Conservation (phyloP, 2,888 invertebrate species). For the Heliconius erato region DNA sequence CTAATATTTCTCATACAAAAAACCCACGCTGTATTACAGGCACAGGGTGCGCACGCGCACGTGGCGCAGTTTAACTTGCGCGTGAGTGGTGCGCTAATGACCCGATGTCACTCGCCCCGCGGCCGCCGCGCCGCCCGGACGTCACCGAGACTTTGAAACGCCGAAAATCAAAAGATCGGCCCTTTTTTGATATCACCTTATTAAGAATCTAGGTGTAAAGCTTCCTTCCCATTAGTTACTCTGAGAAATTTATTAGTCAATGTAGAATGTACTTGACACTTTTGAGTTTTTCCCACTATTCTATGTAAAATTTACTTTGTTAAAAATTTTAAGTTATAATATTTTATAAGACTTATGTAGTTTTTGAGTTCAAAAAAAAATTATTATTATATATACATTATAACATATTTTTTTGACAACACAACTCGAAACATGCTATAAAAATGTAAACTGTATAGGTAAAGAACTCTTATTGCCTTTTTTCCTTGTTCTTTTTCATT, state of each 20-base stretch:
- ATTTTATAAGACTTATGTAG: too few species aligned
- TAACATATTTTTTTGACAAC: background rate
- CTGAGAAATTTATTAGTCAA: constrained; percentile 13
- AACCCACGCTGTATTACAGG: constrained; percentile 68
- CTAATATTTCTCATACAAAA: constrained; percentile 36
- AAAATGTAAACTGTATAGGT: background rate
- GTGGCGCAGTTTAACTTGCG: constrained; percentile 80
- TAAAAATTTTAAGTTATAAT: background rate
- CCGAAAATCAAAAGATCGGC: constrained; percentile 49
- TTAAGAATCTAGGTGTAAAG: constrained; percentile 43
- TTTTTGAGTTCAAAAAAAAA: too few species aligned
- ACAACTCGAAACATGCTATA: background rate
- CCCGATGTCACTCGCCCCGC: constrained; percentile 62
- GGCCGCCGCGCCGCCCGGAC: constrained; percentile 59
- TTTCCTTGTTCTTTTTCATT: background rate
- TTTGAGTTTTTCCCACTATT: background rate
- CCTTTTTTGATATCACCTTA: constrained; percentile 46
- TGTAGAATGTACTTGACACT: background rate
- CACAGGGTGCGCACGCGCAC: constrained; percentile 73
- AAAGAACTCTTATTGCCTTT: background rate
- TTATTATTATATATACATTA: background rate
- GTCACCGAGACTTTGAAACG: constrained; percentile 49
- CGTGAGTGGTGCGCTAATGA: constrained; percentile 82
- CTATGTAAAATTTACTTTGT: background rate
- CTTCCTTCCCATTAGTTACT: constrained; percentile 42